Conservation (phyloP, 2,797 vertebrate genomes). For the Pseudochirops cupreus region DNA sequence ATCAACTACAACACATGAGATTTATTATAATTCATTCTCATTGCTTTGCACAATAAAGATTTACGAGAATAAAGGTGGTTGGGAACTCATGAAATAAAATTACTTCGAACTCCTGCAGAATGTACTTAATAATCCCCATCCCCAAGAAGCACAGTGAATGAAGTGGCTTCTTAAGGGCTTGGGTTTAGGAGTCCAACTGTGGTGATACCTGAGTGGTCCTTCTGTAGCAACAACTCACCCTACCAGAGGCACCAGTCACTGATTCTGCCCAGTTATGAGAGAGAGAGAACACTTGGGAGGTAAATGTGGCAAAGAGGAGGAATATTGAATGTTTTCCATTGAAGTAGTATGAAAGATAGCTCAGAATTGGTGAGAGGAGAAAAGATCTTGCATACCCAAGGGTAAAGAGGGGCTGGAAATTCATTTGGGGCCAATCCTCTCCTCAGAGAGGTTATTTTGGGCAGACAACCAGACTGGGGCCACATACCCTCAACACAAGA, state of each 20-base stretch:
- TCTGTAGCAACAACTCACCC: not conserved
- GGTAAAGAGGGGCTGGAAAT: not conserved
- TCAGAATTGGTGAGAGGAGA: not conserved
- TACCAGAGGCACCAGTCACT: not conserved
- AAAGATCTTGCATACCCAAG: not conserved
- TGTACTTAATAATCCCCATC: not conserved
- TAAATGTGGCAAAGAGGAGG: too few relatives aligned
- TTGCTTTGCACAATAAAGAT: constrained; percentile 14
- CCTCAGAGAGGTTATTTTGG: not conserved
- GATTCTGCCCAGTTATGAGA: not conserved
- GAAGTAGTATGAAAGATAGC: not conserved
- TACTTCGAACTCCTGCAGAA: not conserved
- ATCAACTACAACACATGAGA: not conserved
- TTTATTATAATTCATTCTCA: not conserved
- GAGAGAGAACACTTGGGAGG: not conserved
- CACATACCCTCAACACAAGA: not conserved
- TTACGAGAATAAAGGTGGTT: not conserved
- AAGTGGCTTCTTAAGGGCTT: not conserved
- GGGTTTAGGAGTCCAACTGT: not conserved
- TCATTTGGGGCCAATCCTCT: not conserved
- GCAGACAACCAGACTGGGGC: not conserved
- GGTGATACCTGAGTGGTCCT: not conserved
- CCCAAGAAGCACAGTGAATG: not conserved
- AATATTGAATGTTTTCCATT: not conserved
- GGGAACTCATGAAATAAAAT: not conserved